These are phyloP conservation scores for Alexandromys fortis DNA, from an alignment of 2,113 vertebrate species.

Conservation along the genomic window DNA sequence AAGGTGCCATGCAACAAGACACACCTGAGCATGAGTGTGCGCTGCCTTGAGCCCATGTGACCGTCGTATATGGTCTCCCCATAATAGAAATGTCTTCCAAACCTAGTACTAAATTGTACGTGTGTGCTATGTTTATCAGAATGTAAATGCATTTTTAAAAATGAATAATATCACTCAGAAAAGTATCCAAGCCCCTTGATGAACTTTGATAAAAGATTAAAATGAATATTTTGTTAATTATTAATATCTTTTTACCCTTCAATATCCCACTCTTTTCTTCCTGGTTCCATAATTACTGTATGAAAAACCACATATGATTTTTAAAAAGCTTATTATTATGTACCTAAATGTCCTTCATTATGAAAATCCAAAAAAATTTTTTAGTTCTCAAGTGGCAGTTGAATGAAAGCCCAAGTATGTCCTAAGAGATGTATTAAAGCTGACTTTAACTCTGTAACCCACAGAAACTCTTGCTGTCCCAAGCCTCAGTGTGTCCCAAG, in stretches of 20 bases:
- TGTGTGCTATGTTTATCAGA: neutral
- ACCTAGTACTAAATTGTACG: neutral
- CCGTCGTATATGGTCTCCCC: neutral
- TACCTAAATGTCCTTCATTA: neutral
- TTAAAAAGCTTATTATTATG: slow-evolving; percentile 42
- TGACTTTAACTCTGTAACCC: slow-evolving; percentile 16
- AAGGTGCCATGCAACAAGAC: neutral
- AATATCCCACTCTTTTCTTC: neutral
- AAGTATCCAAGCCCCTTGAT: slow-evolving; percentile 8
- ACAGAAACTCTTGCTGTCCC: neutral
- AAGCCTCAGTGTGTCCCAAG: neutral
- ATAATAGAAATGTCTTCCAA: slow-evolving; percentile 25
- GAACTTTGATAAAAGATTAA: slow-evolving; percentile 27
- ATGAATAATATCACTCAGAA: neutral
- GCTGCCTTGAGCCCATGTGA: neutral
- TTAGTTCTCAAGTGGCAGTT: slow-evolving; percentile 44
- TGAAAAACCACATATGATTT: neutral
- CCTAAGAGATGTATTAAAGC: slow-evolving; percentile 17
- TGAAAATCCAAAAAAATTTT: neutral
- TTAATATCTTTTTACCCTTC: slow-evolving; percentile 19
- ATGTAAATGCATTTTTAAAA: neutral
- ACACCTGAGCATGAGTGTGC: neutral
- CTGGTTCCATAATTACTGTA: slow-evolving; percentile 5
- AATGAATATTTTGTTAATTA: slow-evolving; percentile 44
- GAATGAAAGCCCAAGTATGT: neutral